Evolutionary conservation across 2,113 vertebrate species (phyloP), one percentile per base, ranked within the genome.

Genomic region (Pteruthius melanotis): DNA sequence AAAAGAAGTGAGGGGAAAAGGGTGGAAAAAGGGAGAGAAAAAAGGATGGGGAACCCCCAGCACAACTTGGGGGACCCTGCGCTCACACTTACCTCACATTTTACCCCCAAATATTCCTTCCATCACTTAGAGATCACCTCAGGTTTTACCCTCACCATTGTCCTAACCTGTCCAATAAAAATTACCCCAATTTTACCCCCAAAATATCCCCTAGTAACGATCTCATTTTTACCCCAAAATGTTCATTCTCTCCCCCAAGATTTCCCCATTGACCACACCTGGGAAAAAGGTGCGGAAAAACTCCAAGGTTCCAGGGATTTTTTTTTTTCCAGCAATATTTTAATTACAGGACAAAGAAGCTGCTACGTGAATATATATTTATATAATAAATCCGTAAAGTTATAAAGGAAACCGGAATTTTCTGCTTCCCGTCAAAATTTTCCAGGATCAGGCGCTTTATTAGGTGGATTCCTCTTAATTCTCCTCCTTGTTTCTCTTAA

Each of bases 311-410:
- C 20, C 35, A 49, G 20, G 27, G 10, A 8, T 42, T 42, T 42
- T 22, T 39, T 37, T 44, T 61, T 72, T 83, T 83, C 13, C 83
- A 86, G 83, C 83, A 86, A 86, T 86, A 86, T 59, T 86, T 86
- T 76, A 86, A 86, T 86, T 86, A 68, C 83, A 86, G 83, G 83
- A 75, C 83, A 85, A 75, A 85, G 83, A 75, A 85, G 83, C 83
- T n/a, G 83, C 83, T 85, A 85, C 60, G 83, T 75, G 83, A 85
- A 75, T 85, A 75, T 85, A 85, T 85, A 85, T 85, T 85, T 85
- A 85, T 75, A 75, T 66, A 85, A 85, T 75, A 85, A 85, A 85
- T 75, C 60, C 83, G 52, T 75, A 75, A 49, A 75, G 83, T 85
- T 85, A 75, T 75, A 85, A 85, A 85, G 83, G 70, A 86, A 68